Evolutionary conservation across 64 coral and sea anemone species (phyloP).

Genomic region (Catalaphyllia jardinei): DNA sequence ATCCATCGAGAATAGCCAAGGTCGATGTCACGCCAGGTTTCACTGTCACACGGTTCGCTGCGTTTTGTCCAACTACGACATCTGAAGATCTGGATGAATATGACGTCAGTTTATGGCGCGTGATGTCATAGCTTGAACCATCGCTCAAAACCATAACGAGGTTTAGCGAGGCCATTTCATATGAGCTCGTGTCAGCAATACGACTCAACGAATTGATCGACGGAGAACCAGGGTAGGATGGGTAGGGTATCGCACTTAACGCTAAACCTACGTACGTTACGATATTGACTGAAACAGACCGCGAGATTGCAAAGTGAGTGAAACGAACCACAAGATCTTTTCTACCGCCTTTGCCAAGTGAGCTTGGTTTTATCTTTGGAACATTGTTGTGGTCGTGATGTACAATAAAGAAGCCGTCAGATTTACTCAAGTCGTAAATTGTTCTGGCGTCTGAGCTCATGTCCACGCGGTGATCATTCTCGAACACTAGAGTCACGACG

Average conservation of each 20-base stretch:
- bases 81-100: conserved; percentile 36
- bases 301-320: conserved; percentile 38
- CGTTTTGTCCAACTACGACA: conserved; percentile 42
- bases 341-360: conserved; percentile 18
- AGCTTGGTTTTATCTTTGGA: conserved; percentile 43
- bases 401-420: conserved; percentile 41
- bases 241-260: conserved; percentile 52
- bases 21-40: neutral
- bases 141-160: conserved; percentile 59
- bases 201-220: conserved; percentile 22
- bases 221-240: conserved; percentile 35
- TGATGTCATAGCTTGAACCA: conserved; percentile 34
- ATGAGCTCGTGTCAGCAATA: conserved; percentile 1
- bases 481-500: conserved; percentile 41
- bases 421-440: conserved; percentile 34
- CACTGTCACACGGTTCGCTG: conserved; percentile 41
- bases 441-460: conserved; percentile 63
- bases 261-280: conserved; percentile 36
- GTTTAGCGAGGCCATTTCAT: conserved; percentile 54
- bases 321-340: conserved; percentile 49
- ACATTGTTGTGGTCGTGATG: conserved; percentile 30
- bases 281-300: conserved; percentile 31
- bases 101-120: conserved; percentile 37
- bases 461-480: conserved; percentile 48
- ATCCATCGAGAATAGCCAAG: neutral